A percentile compares a stretch with the other conserved stretches of the same genome.
Conservation (phyloP, 2,888 invertebrate genomes). For the Pheosia gnoma region DNA sequence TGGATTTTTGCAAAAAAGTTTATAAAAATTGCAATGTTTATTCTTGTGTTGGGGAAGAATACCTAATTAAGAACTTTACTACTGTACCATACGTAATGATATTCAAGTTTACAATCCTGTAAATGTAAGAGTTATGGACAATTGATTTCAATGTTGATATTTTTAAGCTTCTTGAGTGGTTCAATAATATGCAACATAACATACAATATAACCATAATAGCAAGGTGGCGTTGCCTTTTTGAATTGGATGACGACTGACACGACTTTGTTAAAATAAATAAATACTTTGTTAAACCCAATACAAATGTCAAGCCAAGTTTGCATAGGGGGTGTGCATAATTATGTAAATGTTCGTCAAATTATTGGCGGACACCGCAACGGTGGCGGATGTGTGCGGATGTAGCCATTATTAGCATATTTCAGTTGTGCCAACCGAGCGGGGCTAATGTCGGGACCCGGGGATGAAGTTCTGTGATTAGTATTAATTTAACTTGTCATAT, state of each 20-base stretch:
- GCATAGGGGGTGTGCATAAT: background rate
- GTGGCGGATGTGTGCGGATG: background rate
- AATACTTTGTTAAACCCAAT: background rate
- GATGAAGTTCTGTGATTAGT: background rate
- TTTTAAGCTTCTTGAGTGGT: too few species aligned
- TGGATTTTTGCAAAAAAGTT: background rate
- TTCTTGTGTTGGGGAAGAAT: too few species aligned
- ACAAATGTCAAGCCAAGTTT: background rate
- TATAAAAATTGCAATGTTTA: background rate
- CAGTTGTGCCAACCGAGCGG: background rate
- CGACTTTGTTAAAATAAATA: too few species aligned
- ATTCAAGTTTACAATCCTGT: too few species aligned
- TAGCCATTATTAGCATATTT: background rate
- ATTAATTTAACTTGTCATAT: background rate
- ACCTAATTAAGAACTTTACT: too few species aligned
- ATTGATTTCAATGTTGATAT: too few species aligned
- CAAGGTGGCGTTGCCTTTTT: background rate
- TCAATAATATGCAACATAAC: too few species aligned
- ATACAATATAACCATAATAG: too few species aligned
- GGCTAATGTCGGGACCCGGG: background rate
- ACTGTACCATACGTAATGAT: too few species aligned
- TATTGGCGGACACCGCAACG: background rate
- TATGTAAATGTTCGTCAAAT: background rate
- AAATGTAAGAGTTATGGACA: too few species aligned
- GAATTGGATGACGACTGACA: constrained; percentile 10